Evolutionary conservation across 2,113 vertebrate genomes (phyloP), one percentile per base, ranked within the genome.

Genomic region (Planiliza haematocheilus): DNA sequence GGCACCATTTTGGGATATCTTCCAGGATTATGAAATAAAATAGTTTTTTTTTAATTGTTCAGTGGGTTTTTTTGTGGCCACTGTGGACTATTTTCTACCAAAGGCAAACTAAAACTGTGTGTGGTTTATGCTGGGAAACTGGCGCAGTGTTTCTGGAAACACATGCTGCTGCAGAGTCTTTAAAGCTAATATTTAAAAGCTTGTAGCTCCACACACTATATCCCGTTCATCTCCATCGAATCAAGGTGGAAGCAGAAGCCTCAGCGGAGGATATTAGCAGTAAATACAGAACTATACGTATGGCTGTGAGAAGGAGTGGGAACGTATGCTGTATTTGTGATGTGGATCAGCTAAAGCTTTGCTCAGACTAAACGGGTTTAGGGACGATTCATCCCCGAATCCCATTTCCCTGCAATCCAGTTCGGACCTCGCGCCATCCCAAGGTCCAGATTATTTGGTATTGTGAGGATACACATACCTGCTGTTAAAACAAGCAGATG

Each of bases 81-180:
- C 18, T 38, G 16, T 43, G 12, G 24, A 20, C 2, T 18, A 58
- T 36, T 37, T 34, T 38, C 14, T 30, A 30, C 24, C 24, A 30
- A 30, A 36, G 38, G 24, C 7, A 21, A 69, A 53, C 38, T 16
- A 48, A 43, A 77, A 57, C 10, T 21, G 30, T 24, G 42, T 41
- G 59, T 49, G 55, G 65, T 51, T 56, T 17, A 56, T 51, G 9
- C 13, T 16, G 21, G 70, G 46, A 4, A 64, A 46, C 52, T 36
- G 14, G 13, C 39, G 17, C 20, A 61, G 1, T 9, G 34, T 51
- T 42, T 52, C 0, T 8, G 48, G 41, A 50, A 51, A 71, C 37
- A 61, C 48, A 42, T 51, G 18, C 30, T 61, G 56, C 46, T 43
- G 20, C 20, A 8, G 21, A 45, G 53, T 58, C 24, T 30, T 30